These are phyloP conservation scores for Vollenhovia emeryi DNA, from an alignment of 1,140 invertebrate species.

Conservation along the genomic window DNA sequence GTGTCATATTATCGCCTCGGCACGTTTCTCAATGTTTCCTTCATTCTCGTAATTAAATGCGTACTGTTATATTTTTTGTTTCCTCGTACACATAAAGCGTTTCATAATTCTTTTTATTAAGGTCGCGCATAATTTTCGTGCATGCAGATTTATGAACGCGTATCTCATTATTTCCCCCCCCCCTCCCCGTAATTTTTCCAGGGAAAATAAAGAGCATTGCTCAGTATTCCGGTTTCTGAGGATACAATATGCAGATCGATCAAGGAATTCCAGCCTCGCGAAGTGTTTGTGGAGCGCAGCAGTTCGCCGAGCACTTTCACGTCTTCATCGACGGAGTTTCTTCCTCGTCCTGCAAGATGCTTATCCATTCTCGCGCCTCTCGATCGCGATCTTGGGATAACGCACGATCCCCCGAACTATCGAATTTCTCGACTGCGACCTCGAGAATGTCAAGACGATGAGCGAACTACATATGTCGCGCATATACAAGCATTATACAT, in stretches of 20 bases:
- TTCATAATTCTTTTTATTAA: background rate
- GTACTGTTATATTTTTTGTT: background rate
- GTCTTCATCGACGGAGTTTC: background rate
- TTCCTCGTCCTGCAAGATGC: background rate
- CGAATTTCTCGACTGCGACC: background rate
- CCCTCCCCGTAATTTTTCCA: background rate
- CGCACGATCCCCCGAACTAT: background rate
- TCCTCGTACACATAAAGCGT: background rate
- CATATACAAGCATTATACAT: background rate
- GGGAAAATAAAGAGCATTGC: background rate
- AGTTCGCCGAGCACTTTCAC: constrained; percentile 51
- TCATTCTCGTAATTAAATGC: background rate
- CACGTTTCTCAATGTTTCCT: background rate
- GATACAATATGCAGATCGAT: background rate
- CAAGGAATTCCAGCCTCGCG: background rate
- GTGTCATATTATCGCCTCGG: background rate
- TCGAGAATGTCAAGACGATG: background rate
- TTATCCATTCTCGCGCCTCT: background rate
- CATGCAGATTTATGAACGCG: background rate
- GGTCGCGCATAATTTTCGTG: background rate
- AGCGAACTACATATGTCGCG: background rate
- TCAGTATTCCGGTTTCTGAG: background rate
- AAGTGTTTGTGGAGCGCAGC: background rate
- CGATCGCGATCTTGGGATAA: constrained; percentile 57
- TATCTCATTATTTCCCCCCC: background rate